Conservation (phyloP, 1,140 invertebrate genomes). For the Leptonema lineaticorne region DNA sequence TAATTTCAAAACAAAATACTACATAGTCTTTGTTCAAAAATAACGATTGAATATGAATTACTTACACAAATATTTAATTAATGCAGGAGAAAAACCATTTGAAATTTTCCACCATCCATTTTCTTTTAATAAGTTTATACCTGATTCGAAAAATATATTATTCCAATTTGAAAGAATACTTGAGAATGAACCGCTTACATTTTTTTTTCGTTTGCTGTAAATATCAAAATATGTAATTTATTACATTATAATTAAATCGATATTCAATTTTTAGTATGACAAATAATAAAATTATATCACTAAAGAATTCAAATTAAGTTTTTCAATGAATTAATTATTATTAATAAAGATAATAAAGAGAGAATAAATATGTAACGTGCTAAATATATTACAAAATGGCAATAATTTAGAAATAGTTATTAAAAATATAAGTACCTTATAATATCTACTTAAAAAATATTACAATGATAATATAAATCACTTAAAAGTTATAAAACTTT, state of each 20-base stretch:
- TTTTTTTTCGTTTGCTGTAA: constrained; percentile 37
- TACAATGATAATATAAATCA: constrained; percentile 6
- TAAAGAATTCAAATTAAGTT: no score
- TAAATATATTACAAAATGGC: no score
- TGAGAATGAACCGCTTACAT: constrained; percentile 30
- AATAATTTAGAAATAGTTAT: no score
- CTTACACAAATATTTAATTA: constrained; percentile 35
- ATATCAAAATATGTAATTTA: no score
- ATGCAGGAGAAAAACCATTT: constrained; percentile 34
- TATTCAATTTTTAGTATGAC: no score
- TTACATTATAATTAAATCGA: no score
- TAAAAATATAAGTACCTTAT: no score
- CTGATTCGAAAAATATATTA: constrained; percentile 38
- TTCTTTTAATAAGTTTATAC: constrained; percentile 31
- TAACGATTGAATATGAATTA: neutral
- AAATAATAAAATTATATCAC: no score
- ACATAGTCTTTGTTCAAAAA: neutral
- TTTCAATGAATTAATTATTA: no score
- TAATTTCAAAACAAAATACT: neutral
- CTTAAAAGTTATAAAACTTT: no score
- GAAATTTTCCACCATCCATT: constrained; percentile 39
- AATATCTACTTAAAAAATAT: constrained; percentile 9
- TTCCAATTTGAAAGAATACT: constrained; percentile 34
- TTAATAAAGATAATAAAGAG: no score
- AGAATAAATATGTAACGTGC: no score